phyloP scores from a whole-genome alignment of 2,797 vertebrate genomes.

The Coreius guichenoti region DNA sequence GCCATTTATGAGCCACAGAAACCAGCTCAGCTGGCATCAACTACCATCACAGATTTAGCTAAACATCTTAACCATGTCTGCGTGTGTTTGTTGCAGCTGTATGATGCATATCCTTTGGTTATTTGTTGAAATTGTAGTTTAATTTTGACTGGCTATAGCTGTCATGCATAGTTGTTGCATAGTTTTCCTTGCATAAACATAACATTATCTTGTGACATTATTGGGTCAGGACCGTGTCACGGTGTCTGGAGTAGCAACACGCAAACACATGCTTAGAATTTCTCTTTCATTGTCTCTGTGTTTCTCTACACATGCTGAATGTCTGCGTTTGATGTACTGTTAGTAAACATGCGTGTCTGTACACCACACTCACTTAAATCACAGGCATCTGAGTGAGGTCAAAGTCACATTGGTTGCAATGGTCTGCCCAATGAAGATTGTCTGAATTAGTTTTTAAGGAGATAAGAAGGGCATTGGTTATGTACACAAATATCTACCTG shows the following conservation, averaged over 20 bases:
- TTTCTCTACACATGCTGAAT: background rate
- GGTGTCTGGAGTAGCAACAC: background rate
- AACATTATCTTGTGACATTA: background rate
- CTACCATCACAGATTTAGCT: background rate
- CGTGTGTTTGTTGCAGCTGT: background rate
- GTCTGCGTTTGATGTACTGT: constrained; percentile 7
- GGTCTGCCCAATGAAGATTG: constrained; percentile 25
- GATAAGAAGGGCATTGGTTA: background rate
- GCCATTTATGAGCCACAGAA: background rate
- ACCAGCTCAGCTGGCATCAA: background rate
- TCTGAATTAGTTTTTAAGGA: background rate
- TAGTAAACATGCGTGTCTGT: background rate
- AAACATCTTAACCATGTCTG: background rate
- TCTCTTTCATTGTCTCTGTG: background rate
- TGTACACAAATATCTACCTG: background rate
- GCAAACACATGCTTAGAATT: constrained; percentile 7
- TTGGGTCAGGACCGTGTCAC: background rate
- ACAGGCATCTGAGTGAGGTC: constrained; percentile 25
- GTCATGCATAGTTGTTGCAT: background rate
- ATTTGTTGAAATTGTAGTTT: background rate
- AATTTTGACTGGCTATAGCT: background rate
- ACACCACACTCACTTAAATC: background rate
- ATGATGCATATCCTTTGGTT: background rate
- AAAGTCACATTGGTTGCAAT: constrained; percentile 35
- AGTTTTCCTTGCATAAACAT: background rate